Percentiles rank a stretch among this genome's conserved stretches.
Evolutionary conservation across 2,797 vertebrate species (phyloP).

Genomic region (Rhabdophis nuchalis): DNA sequence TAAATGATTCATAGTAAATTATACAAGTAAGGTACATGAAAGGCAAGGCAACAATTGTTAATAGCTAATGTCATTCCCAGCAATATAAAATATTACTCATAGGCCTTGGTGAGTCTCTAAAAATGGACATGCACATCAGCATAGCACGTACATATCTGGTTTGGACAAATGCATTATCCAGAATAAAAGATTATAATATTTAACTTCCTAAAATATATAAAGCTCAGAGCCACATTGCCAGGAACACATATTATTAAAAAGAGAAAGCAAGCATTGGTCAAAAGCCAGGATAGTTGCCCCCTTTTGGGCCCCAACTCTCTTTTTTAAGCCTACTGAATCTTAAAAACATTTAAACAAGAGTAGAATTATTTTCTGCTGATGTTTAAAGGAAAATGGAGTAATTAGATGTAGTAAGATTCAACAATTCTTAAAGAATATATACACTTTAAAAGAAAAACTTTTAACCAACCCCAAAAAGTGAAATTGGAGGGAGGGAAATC

Average conservation of each 20-base stretch:
- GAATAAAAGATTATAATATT: neutral
- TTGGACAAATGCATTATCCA: neutral
- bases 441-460: neutral
- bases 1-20: neutral
- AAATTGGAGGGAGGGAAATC: neutral
- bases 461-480: neutral
- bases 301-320: neutral
- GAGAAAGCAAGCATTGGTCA: neutral
- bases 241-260: neutral
- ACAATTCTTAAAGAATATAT: neutral
- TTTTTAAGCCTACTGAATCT: neutral
- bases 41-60: neutral
- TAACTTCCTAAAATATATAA: neutral
- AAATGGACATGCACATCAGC: neutral
- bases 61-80: neutral
- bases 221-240: neutral
- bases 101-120: neutral
- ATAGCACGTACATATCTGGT: neutral
- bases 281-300: neutral
- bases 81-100: neutral
- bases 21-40: neutral
- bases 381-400: neutral
- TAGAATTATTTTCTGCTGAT: neutral
- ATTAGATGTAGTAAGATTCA: neutral
- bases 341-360: neutral